Percentiles rank a stretch among this genome's conserved stretches.
Conservation (phyloP, 2,797 vertebrate genomes). For the Cryptoprocta ferox region DNA sequence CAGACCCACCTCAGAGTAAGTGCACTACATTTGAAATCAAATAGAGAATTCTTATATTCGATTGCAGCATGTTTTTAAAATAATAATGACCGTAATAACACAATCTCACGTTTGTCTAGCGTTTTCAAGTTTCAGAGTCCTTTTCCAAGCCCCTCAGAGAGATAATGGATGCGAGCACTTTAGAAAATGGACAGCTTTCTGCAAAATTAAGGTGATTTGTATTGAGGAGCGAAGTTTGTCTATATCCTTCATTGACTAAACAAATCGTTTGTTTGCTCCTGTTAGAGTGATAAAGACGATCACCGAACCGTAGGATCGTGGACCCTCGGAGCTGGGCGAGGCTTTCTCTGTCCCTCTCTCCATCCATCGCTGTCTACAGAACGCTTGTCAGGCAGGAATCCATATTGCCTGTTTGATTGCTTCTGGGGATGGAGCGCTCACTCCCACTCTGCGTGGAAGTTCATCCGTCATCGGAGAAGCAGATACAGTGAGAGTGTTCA, state of each 20-base stretch:
- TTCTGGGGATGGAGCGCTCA: conserved; percentile 36
- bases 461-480: conserved; percentile 26
- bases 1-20: background rate
- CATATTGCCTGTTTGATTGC: conserved; percentile 49
- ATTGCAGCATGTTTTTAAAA: conserved; percentile 25
- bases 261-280: conserved; percentile 57
- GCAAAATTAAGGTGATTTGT: conserved; percentile 72
- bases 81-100: conserved; percentile 17
- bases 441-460: background rate
- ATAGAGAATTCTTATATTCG: background rate
- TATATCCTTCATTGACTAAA: conserved; percentile 75
- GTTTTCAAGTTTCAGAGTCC: background rate
- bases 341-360: background rate
- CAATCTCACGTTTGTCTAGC: background rate
- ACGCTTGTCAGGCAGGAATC: conserved; percentile 22
- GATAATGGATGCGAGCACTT: conserved; percentile 59
- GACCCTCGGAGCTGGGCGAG: background rate
- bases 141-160: conserved; percentile 35
- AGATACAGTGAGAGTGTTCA: background rate
- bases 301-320: background rate
- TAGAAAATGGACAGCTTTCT: conserved; percentile 66
- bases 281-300: conserved; percentile 51
- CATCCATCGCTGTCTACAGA: background rate
- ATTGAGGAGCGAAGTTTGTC: conserved; percentile 71
- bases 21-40: conserved; percentile 26